These are phyloP conservation scores for Psylliodes chrysocephalus DNA, from an alignment of 2,888 invertebrate genomes.

Conservation along the genomic window DNA sequence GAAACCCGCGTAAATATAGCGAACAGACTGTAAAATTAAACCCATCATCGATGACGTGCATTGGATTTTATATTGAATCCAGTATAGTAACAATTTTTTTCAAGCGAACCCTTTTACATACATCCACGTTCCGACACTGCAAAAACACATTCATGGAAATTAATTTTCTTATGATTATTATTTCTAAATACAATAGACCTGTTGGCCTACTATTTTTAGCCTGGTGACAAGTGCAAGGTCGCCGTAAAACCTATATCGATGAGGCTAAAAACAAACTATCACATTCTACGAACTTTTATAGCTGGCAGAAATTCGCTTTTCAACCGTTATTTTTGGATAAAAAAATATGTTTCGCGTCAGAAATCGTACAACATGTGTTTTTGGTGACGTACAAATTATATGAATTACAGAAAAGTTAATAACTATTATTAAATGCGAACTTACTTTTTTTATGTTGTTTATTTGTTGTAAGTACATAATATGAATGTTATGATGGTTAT, in stretches of 20 bases:
- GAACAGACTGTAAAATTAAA: too few relatives aligned
- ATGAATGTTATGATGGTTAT: too few relatives aligned
- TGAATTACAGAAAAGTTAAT: not conserved
- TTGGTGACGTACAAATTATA: not conserved
- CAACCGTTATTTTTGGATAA: not conserved
- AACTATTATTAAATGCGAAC: too few relatives aligned
- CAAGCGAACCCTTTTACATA: not conserved
- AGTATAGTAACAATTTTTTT: too few relatives aligned
- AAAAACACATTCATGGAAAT: not conserved
- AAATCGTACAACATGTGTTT: not conserved
- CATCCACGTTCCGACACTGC: not conserved
- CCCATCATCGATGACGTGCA: too few relatives aligned
- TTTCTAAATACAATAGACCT: not conserved
- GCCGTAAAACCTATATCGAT: not conserved
- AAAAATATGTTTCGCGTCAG: slow-evolving; percentile 1
- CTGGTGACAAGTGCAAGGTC: slow-evolving; percentile 3
- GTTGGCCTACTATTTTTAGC: not conserved
- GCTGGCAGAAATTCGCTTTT: not conserved
- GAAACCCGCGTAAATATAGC: too few relatives aligned
- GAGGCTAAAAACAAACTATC: not conserved
- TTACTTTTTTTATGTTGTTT: too few relatives aligned
- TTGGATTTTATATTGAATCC: too few relatives aligned
- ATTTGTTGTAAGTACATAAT: too few relatives aligned
- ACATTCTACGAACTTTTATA: not conserved
- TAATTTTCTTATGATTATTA: not conserved